Evolutionary conservation across 1,140 invertebrate genomes (phyloP).

Genomic region (Meteorus sp.): DNA sequence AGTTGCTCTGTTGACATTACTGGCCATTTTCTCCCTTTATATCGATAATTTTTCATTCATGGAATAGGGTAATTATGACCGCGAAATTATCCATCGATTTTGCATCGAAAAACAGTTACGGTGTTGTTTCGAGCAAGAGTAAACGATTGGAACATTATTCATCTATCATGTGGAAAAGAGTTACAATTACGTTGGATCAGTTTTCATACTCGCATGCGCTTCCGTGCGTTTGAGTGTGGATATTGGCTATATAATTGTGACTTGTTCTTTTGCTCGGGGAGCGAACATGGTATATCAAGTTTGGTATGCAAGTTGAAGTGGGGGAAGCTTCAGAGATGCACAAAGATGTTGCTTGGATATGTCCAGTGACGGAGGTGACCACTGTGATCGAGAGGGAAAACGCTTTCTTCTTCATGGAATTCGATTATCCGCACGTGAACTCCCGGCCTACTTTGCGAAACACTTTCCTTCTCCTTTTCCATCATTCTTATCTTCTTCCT

Average conservation of each 20-base stretch:
- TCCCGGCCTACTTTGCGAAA: slow-evolving; percentile 34
- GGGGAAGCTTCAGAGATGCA: slow-evolving; percentile 1
- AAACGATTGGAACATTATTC: too few species aligned
- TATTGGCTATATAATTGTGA: slow-evolving; percentile 14
- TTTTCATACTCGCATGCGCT: slow-evolving; percentile 4
- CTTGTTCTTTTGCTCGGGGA: slow-evolving; percentile 10
- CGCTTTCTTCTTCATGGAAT: slow-evolving; percentile 35
- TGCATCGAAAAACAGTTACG: too few species aligned
- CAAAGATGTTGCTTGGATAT: slow-evolving; percentile 7
- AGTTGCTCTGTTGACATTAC: too few species aligned
- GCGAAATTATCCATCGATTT: too few species aligned
- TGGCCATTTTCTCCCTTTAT: too few species aligned
- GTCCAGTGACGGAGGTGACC: slow-evolving; percentile 24
- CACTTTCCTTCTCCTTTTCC: slow-evolving; percentile 13
- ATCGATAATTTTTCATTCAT: too few species aligned
- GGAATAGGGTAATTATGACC: too few species aligned
- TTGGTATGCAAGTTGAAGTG: too few species aligned
- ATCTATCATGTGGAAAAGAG: too few species aligned
- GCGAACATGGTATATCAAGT: background rate
- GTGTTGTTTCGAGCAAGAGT: too few species aligned
- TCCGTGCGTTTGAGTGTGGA: slow-evolving; percentile 13
- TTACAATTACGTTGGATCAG: slow-evolving; percentile 31
- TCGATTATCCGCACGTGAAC: slow-evolving; percentile 35
- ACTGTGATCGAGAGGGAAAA: slow-evolving; percentile 34
- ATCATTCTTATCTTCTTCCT: background rate